Evolutionary conservation across 2,113 vertebrate species (phyloP).

Genomic region (Neomonachus schauinslandi): DNA sequence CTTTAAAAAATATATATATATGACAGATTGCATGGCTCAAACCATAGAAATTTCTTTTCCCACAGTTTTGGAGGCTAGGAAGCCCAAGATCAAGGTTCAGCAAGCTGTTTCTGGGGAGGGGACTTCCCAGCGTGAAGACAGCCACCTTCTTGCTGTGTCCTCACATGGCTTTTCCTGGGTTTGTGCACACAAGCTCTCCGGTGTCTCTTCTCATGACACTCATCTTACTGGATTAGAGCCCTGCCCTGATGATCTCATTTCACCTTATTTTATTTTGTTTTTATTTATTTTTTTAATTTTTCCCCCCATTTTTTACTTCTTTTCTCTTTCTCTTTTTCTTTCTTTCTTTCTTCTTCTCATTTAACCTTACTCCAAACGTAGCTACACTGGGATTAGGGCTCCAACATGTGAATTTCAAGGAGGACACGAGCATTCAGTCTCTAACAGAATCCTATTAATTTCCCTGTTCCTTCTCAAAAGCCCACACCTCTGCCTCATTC

Average conservation of each 20-base stretch:
- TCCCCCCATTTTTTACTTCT: not conserved
- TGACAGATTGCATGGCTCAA: not conserved
- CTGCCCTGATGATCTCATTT: not conserved
- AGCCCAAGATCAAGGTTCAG: not conserved
- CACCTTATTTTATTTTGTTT: not conserved
- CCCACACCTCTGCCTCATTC: not conserved
- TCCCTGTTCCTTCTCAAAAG: not conserved
- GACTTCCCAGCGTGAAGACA: not conserved
- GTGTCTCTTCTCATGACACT: not conserved
- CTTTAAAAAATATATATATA: not conserved
- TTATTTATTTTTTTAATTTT: not conserved
- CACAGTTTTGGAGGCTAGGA: not conserved
- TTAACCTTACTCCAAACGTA: not conserved
- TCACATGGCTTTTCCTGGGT: not conserved
- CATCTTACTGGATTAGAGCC: not conserved
- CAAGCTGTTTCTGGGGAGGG: not conserved
- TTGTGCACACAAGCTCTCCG: rapidly evolving
- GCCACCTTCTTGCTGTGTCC: not conserved
- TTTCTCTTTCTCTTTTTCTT: not conserved
- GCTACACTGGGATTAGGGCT: not conserved
- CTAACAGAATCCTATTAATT: not conserved
- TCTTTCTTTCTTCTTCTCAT: not conserved
- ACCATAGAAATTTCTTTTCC: not conserved
- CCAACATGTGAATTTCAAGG: not conserved
- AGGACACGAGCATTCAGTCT: not conserved